Percentiles rank a stretch among this genome's conserved stretches.
These are phyloP conservation scores for Eciton burchellii DNA, from an alignment of 1,140 invertebrate species.

Conservation along the genomic window DNA sequence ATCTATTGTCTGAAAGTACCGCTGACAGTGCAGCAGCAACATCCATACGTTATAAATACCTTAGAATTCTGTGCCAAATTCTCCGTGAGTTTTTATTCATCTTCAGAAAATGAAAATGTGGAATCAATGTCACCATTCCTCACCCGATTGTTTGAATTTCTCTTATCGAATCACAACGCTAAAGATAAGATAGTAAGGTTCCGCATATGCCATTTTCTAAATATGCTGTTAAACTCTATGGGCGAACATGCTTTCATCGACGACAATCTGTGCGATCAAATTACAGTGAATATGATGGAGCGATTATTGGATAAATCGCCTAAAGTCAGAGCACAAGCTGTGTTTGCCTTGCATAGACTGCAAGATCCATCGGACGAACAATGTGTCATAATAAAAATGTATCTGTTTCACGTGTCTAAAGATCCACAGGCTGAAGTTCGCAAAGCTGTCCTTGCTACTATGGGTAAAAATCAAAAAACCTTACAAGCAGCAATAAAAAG, in stretches of 20 bases:
- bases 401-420: constrained; percentile 90
- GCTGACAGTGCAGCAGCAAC: constrained; percentile 77
- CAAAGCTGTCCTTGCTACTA: constrained; percentile 79
- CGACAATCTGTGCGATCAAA: constrained; percentile 91
- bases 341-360: constrained; percentile 91
- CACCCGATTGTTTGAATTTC: constrained; percentile 75
- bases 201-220: constrained; percentile 91
- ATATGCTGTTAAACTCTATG: constrained; percentile 90
- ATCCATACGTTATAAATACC: constrained; percentile 84
- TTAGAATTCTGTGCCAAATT: constrained; percentile 87
- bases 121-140: constrained; percentile 78
- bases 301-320: constrained; percentile 90
- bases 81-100: constrained; percentile 78
- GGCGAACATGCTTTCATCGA: constrained; percentile 92
- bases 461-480: constrained; percentile 82
- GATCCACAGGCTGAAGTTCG: constrained; percentile 90
- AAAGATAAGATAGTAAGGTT: constrained; percentile 88
- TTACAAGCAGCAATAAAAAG: constrained; percentile 88
- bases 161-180: constrained; percentile 85
- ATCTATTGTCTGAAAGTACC: constrained; percentile 74
- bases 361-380: constrained; percentile 92
- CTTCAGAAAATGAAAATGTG: constrained; percentile 63
- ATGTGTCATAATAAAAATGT: constrained; percentile 92
- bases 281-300: constrained; percentile 90
- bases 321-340: constrained; percentile 91